These are phyloP conservation scores for Speoplatyrhinus poulsoni DNA, from an alignment of 2,113 vertebrate genomes.

Conservation along the genomic window DNA sequence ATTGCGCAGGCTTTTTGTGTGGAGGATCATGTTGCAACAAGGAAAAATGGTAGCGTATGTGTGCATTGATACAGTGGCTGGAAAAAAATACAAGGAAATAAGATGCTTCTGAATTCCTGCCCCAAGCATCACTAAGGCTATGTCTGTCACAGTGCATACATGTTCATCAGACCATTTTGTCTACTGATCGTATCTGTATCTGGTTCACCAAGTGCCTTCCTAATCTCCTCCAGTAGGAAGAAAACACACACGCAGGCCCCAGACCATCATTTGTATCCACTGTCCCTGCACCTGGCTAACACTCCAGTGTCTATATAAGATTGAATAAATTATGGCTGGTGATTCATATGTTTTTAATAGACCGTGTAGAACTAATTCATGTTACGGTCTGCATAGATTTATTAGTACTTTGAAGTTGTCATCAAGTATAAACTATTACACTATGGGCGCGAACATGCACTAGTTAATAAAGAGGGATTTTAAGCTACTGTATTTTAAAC, in stretches of 20 bases:
- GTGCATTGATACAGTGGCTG: slow-evolving; percentile 1
- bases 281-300: slow-evolving; percentile 17
- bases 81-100: slow-evolving; percentile 25
- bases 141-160: slow-evolving; percentile 19
- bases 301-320: too few species aligned
- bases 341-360: too few species aligned
- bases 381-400: neutral
- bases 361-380: neutral
- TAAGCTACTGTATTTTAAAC: too few species aligned
- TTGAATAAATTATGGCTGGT: neutral
- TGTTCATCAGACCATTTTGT: slow-evolving; percentile 25
- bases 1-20: neutral
- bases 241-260: slow-evolving; percentile 7
- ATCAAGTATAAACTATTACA: too few species aligned
- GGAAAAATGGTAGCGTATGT: neutral
- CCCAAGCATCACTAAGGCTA: neutral
- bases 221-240: slow-evolving; percentile 28
- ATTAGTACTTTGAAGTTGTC: too few species aligned
- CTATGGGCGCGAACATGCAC: too few species aligned
- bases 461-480: too few species aligned
- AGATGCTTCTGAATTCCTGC: slow-evolving; percentile 28
- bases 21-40: neutral
- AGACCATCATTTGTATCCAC: slow-evolving; percentile 1
- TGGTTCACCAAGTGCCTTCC: slow-evolving; percentile 25
- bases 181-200: slow-evolving; percentile 30